Percentiles rank a stretch among this genome's conserved stretches.
These are phyloP conservation scores for Allacma fusca DNA, from an alignment of 2,888 invertebrate species.

Conservation along the genomic window DNA sequence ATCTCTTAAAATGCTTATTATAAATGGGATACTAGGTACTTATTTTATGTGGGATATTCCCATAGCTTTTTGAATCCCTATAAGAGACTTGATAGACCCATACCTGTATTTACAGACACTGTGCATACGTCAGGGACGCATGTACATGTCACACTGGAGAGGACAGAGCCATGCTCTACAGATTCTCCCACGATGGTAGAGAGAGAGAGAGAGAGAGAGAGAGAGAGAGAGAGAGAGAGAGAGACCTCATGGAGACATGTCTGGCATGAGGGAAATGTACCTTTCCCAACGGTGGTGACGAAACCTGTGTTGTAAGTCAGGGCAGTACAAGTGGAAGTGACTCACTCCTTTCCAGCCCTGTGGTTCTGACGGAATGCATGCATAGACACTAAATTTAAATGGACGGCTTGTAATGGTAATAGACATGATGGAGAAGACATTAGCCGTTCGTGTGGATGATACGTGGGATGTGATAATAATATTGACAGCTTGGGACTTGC, in stretches of 20 bases:
- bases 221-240: neutral
- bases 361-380: conserved; percentile 5
- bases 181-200: no score
- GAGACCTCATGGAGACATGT: neutral
- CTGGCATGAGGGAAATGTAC: neutral
- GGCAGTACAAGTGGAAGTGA: neutral
- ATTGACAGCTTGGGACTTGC: conserved; percentile 21
- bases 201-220: no score
- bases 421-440: conserved; percentile 26
- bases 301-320: neutral
- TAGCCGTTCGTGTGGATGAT: conserved; percentile 26
- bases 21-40: no score
- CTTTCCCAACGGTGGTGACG: neutral
- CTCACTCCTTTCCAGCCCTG: neutral
- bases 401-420: conserved; percentile 27
- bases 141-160: no score
- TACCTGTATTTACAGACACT: no score
- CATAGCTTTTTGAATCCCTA: no score
- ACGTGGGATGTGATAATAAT: conserved; percentile 20
- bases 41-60: no score
- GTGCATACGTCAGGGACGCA: no score
- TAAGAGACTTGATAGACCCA: no score
- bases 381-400: conserved; percentile 5
- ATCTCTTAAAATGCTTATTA: no score
- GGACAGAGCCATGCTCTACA: no score